Base-by-base conservation (phyloP, 2,888 invertebrate genomes). In the Gonocerus acuteangulatus region DNA sequence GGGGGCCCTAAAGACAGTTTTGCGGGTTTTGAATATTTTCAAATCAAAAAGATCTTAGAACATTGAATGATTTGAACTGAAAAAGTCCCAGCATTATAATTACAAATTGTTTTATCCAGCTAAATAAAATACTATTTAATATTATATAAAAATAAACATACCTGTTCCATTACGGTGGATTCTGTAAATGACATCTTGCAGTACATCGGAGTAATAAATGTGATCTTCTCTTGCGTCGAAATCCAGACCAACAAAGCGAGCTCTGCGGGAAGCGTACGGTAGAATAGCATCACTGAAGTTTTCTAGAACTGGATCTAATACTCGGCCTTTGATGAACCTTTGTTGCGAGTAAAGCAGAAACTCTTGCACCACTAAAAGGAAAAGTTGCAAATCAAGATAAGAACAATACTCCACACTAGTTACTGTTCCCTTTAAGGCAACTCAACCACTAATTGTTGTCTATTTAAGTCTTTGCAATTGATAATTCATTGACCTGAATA, bases 131-230 rank as follows among this genome's bases (percentile, higher is more conserved):
- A 32, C 6, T 32, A 32, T 9, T 11, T 32, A 6, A 9, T 32
- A 15, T 11, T 9, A 44, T 9, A 44, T 9, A 44, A 15, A 44
- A 15, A 44, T n/a, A 44, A 15, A 61, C 63, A 42, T 68, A 72
- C 76, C 75, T 45, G 76, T 75, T 67, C 78, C 78, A 69, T 77
- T 75, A 22, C 72, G 71, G 60, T 74, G 73, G 39, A 77, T 74
- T 60, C 77, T 71, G 73, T 93, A 92, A 67, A 95, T 95, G 0
- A 95, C 95, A 73, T 95, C 93, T 75, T 95, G 90, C 18, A 95
- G 80, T 0, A 97, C 95, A 73, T 99, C 99, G 0, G 96, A 96
- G 74, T 95, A 97, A 74, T 96, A 99, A 67, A 99, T 93, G 70
- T 89, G 89, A 70, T 90, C 85, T 68, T 91, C 89, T 54, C 86